Conservation (phyloP, 2,888 invertebrate species). For the Drosophila mulleri region DNA sequence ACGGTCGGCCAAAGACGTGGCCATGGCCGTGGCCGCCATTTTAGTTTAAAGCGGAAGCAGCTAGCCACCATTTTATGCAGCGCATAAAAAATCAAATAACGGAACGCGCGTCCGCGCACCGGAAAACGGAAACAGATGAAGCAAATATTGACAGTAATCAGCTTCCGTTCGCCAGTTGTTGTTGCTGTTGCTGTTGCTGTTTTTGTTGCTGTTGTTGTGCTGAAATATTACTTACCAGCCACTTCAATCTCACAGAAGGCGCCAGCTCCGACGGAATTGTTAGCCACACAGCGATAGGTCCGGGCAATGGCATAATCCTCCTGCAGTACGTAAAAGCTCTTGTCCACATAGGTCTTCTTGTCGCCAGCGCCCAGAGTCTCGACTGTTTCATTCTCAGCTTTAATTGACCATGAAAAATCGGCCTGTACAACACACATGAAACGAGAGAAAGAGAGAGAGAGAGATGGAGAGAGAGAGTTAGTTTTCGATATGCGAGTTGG, state of each 20-base stretch:
- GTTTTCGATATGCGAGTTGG: slow-evolving; percentile 6
- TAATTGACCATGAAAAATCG: slow-evolving; percentile 93
- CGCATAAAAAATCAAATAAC: slow-evolving; percentile 26
- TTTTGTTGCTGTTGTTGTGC: slow-evolving; percentile 11
- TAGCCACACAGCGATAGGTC: slow-evolving; percentile 94
- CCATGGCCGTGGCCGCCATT: slow-evolving; percentile 35
- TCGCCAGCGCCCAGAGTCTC: slow-evolving; percentile 86
- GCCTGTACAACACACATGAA: slow-evolving; percentile 84
- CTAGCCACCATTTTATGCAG: slow-evolving; percentile 50
- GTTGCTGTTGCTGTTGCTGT: slow-evolving; percentile 10
- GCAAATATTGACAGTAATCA: slow-evolving; percentile 82
- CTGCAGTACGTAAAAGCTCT: slow-evolving; percentile 88
- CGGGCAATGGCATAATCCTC: slow-evolving; percentile 88
- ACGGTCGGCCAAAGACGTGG: slow-evolving; percentile 38
- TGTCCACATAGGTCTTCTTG: slow-evolving; percentile 70
- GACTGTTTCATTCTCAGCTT: slow-evolving; percentile 92
- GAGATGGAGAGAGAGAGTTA: slow-evolving; percentile 11
- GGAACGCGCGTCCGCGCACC: slow-evolving; percentile 3
- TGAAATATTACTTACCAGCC: slow-evolving; percentile 86
- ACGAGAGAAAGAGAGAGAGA: slow-evolving; percentile 4
- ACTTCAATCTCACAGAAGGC: slow-evolving; percentile 89
- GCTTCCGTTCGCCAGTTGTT: slow-evolving; percentile 62
- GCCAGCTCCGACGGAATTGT: slow-evolving; percentile 91
- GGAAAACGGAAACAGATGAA: slow-evolving; percentile 70
- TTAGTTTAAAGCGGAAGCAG: slow-evolving; percentile 61